phyloP scores from a whole-genome alignment of 1,140 invertebrate genomes.

The Papilio dardanus region DNA sequence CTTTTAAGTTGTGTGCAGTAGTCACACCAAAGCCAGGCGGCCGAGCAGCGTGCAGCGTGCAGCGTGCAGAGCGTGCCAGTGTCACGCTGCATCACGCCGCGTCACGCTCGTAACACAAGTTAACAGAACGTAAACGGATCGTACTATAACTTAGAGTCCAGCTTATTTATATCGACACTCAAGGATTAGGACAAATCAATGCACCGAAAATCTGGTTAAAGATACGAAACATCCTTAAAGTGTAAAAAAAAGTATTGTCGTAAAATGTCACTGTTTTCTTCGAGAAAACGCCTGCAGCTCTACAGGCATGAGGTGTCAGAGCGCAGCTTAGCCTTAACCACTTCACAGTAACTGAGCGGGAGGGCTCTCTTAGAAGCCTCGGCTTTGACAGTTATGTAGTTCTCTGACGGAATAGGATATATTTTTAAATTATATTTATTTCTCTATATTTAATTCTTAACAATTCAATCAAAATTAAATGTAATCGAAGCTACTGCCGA shows the following conservation, averaged over 20 bases:
- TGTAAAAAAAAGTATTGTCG: no score
- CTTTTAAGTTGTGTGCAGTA: background rate
- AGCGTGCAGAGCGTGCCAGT: background rate
- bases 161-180: background rate
- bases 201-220: no score
- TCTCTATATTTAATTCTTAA: no score
- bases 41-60: background rate
- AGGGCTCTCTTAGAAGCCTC: background rate
- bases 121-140: constrained; percentile 3
- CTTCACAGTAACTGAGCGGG: background rate
- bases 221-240: no score
- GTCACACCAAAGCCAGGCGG: background rate
- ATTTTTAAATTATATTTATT: no score
- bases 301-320: background rate
- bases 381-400: background rate
- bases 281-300: background rate
- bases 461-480: background rate
- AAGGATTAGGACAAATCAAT: background rate
- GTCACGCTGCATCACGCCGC: background rate
- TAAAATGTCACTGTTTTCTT: background rate
- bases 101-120: background rate
- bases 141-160: background rate
- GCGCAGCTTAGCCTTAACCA: background rate
- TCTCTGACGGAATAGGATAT: background rate
- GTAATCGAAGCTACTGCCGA: background rate